Evolutionary conservation across 1,140 invertebrate species (phyloP), one percentile per base, ranked within the genome.

Genomic region (Spodoptera frugiperda): DNA sequence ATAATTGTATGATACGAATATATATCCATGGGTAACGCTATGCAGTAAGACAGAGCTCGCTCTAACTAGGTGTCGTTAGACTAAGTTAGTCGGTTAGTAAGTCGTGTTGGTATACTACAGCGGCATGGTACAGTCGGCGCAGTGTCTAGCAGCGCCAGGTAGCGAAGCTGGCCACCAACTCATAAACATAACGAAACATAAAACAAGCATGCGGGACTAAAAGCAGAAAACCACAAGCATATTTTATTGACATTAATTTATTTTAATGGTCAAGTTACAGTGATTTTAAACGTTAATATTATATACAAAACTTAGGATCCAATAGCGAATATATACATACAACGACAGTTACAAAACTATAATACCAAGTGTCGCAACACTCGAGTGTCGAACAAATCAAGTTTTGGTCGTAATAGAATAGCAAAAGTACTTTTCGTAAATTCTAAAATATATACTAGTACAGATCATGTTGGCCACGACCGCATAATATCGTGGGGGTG

Each of bases 221-320:
- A 92, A 93, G 89, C 92, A 92, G 84, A 84, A 94, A 94, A 94
- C 84, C 89, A 92, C 87, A 91, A 90, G 90, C 88, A 74, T 82
- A 87, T 92, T 92, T 90, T 86, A 89, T 93, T 89, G 87, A 93
- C 90, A 92, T 94, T 25, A 25, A 25, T 25, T 25, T 25, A 25
- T 25, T 25, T 94, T 92, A 93, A 92, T 93, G 84, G 80, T 87
- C 80, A 84, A 86, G 80, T 84, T 91, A 91, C 89, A 92, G 84
- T 87, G 86, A 87, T 83, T 83, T 78, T 81, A 84, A 76, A 79
- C 81, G 61, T 83, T 83, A 82, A 76, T 81, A 82, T 78, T 85
- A 84, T 87, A 82, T 89, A 85, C 86, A 87, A 81, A 89, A 83
- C 76, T 84, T 78, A 81, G 77, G 73, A 83, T 82, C 67, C 73